phyloP scores from a whole-genome alignment of 1,140 invertebrate species.

The Andricus grossulariae region DNA sequence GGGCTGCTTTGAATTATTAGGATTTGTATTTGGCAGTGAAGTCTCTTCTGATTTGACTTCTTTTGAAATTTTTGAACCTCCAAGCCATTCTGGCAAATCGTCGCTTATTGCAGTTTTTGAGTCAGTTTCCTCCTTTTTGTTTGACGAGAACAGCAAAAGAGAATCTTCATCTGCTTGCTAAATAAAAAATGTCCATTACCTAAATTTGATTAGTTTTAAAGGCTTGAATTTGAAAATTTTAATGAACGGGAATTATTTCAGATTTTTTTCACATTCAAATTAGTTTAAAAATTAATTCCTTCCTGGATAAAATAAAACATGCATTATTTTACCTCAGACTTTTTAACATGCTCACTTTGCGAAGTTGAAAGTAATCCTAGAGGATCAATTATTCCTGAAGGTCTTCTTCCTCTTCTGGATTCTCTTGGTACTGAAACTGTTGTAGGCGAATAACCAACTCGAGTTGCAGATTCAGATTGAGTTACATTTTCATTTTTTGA shows the following conservation, averaged over 20 bases:
- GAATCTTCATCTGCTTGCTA: background rate
- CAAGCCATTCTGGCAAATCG: slow-evolving; percentile 69
- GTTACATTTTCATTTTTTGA: slow-evolving; percentile 33
- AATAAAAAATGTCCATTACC: background rate
- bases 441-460: slow-evolving; percentile 45
- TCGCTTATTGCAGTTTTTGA: slow-evolving; percentile 41
- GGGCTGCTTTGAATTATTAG: background rate
- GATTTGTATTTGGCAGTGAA: slow-evolving; percentile 33
- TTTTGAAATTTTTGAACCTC: slow-evolving; percentile 53
- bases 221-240: too few relatives aligned
- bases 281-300: too few relatives aligned
- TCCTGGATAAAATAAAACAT: too few relatives aligned
- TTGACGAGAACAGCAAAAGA: slow-evolving; percentile 1
- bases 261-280: too few relatives aligned
- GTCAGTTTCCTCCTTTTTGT: background rate
- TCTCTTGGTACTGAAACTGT: slow-evolving; percentile 46
- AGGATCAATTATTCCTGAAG: slow-evolving; percentile 59
- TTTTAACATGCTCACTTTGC: slow-evolving; percentile 37
- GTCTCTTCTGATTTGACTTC: slow-evolving; percentile 41
- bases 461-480: slow-evolving; percentile 35
- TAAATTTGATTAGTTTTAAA: too few relatives aligned
- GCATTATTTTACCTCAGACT: slow-evolving; percentile 33
- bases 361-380: slow-evolving; percentile 58
- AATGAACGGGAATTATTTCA: too few relatives aligned
- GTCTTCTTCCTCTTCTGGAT: slow-evolving; percentile 59